phyloP scores from a whole-genome alignment of 2,797 vertebrate species.

The Rhynchonycteris naso region DNA sequence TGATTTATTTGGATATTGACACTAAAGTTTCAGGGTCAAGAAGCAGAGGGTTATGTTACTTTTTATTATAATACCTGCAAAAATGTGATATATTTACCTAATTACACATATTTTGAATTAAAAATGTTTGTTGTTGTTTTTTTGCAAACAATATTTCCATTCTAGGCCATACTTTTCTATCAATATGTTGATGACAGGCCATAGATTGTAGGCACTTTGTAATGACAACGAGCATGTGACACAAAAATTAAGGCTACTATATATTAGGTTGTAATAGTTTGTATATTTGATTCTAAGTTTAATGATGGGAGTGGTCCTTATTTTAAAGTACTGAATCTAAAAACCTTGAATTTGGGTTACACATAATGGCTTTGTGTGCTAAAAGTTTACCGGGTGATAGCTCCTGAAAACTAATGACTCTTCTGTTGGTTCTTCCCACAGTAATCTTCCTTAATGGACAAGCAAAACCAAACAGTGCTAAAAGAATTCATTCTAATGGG shows the following conservation, averaged over 20 bases:
- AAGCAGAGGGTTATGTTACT: neutral
- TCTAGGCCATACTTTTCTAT: neutral
- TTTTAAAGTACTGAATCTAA: neutral
- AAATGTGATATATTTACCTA: neutral
- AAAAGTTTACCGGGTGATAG: neutral
- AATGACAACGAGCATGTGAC: neutral
- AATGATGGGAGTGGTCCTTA: neutral
- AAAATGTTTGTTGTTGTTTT: neutral
- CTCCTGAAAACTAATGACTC: neutral
- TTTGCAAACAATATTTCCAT: neutral
- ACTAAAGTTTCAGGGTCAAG: neutral
- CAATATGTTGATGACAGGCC: neutral
- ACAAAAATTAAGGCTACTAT: neutral
- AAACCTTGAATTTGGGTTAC: neutral
- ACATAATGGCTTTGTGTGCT: neutral
- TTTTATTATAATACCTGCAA: neutral
- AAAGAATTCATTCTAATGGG: slow-evolving; percentile 28
- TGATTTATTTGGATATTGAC: neutral
- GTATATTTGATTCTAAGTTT: neutral
- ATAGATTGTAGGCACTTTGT: neutral
- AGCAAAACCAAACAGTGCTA: neutral
- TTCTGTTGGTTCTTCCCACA: neutral
- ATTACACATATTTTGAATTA: neutral
- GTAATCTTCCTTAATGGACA: neutral
- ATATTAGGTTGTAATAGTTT: neutral